Base-by-base conservation (phyloP, 1,140 invertebrate species). In the Bombus confusus region DNA sequence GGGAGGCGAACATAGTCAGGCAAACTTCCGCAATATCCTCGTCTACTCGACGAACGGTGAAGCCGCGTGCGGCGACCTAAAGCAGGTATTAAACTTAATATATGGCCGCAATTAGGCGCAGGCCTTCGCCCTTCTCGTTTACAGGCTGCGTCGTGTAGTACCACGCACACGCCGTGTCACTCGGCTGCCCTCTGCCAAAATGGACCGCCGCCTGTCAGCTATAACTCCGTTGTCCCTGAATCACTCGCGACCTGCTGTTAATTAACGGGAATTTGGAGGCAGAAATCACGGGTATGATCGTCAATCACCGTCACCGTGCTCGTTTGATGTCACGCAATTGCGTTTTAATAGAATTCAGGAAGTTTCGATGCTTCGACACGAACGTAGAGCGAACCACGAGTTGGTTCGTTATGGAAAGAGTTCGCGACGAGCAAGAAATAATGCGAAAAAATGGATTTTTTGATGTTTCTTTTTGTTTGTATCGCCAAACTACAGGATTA, bases 11-110 rank as follows among this genome's bases (percentile, higher is more conserved):
- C 75, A 59, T 28, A 41, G 75, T 43, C 37, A 85, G 66, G 83
- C 88, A 91, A 94, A 93, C 90, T 94, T 95, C 85, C 91, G 92
- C 89, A 94, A 94, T 94, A 93, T 93, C 85, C 87, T 62, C 85
- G 86, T 89, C 89, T 87, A 75, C 88, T 85, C 85, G 75, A 86
- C 81, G 74, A 84, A 73, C 66, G 37, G 72, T 69, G 81, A 78
- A 73, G 89, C 88, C 62, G 78, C 80, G 87, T 87, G 90, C 90
- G 87, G 87, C 91, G 90, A 91, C 90, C 89, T 81, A 93, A 91
- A 90, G 86, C 93, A 93, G 92, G 88, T 94, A 94, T 94, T 94
- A 94, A 95, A 94, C 92, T 94, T 94, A 93, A 94, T 94, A 95
- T 95, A 95, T 91, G 91, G 92, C 91, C 78, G 94, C 94, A 94